Percentiles rank a stretch among this genome's conserved stretches.
Evolutionary conservation across 2,888 invertebrate species (phyloP).

Genomic region (Lysandra coridon): DNA sequence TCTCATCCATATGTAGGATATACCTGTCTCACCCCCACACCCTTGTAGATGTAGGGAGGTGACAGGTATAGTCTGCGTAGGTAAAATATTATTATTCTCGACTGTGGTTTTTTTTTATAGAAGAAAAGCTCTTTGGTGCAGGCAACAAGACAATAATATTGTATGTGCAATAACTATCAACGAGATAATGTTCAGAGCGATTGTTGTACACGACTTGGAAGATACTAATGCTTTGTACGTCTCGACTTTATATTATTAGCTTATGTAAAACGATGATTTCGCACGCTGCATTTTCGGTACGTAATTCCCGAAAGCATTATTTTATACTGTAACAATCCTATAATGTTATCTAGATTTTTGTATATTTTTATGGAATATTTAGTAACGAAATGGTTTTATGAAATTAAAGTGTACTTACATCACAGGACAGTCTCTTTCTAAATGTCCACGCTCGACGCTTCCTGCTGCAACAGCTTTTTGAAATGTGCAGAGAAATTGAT

Average conservation of each 20-base stretch:
- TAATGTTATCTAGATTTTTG: conserved; percentile 14
- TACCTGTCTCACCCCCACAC: too few species aligned
- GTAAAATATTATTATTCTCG: too few species aligned
- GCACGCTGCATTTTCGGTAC: conserved; percentile 10
- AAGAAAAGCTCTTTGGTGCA: neutral
- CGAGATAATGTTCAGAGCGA: neutral
- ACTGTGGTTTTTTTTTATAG: neutral
- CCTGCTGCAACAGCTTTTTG: neutral
- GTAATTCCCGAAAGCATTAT: neutral
- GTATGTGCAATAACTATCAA: conserved; percentile 7
- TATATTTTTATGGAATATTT: conserved; percentile 11
- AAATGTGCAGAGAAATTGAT: neutral
- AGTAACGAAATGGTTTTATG: neutral
- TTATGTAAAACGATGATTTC: conserved; percentile 10
- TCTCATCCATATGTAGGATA: too few species aligned
- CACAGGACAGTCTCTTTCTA: neutral
- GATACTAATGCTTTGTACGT: neutral
- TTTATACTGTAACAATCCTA: conserved; percentile 2
- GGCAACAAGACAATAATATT: neutral
- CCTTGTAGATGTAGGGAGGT: too few species aligned
- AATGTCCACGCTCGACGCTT: neutral
- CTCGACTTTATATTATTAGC: neutral
- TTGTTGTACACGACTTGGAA: neutral
- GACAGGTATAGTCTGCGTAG: too few species aligned
- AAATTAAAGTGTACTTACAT: conserved; percentile 7